A percentile compares a stretch with the other conserved stretches of the same genome.
These are phyloP conservation scores for Tupaia chinensis DNA, from an alignment of 2,113 vertebrate genomes.

Conservation along the genomic window DNA sequence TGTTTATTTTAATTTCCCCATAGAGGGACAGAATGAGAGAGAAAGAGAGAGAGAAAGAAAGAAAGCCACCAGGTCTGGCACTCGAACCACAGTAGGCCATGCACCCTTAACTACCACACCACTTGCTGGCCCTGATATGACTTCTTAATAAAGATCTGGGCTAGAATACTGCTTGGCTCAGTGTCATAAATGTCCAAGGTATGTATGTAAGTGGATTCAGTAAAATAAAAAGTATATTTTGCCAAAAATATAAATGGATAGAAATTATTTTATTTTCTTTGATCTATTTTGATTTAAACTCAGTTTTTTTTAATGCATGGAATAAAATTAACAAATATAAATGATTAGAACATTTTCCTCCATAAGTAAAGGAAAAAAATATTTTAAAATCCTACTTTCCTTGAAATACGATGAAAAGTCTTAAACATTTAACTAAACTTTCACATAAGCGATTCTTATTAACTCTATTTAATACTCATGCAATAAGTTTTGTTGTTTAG, in stretches of 20 bases:
- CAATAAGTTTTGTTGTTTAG: background rate
- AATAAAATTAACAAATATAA: background rate
- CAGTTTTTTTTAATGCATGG: background rate
- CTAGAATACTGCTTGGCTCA: background rate
- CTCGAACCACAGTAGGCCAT: too few species aligned
- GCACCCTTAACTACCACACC: too few species aligned
- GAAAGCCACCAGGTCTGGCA: too few species aligned
- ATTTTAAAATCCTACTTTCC: background rate
- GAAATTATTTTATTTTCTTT: constrained; percentile 23
- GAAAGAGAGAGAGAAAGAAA: too few species aligned
- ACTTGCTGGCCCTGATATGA: background rate
- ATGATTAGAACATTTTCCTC: background rate
- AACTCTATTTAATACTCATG: background rate
- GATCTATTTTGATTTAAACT: background rate
- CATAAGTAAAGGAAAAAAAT: background rate
- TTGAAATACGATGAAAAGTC: background rate
- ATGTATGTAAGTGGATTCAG: background rate
- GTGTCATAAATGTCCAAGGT: background rate
- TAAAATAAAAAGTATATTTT: constrained; percentile 25
- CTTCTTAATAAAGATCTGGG: constrained; percentile 23
- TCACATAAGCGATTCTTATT: background rate
- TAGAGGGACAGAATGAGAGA: too few species aligned
- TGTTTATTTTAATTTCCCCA: too few species aligned
- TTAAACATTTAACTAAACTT: background rate
- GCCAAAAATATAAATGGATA: background rate